phyloP scores from a whole-genome alignment of 2,113 vertebrate genomes.

The Spilogale gracilis region DNA sequence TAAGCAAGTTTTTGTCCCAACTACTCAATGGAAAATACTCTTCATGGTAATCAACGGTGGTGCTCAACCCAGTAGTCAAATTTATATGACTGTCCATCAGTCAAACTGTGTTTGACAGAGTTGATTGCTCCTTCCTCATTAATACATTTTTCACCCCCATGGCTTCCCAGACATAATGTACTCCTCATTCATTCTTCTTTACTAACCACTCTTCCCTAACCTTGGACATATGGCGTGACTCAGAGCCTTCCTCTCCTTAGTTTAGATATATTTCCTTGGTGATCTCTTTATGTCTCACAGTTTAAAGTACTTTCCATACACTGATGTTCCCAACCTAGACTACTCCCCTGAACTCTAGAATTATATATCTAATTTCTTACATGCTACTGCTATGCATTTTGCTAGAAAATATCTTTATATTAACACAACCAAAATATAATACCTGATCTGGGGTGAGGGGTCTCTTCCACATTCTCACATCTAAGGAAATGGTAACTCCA shows the following conservation, averaged over 20 bases:
- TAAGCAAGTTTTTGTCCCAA: not conserved
- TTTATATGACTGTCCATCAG: not conserved
- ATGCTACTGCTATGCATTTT: not conserved
- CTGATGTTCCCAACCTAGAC: not conserved
- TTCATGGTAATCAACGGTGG: not conserved
- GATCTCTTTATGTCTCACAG: not conserved
- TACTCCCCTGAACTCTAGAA: not conserved
- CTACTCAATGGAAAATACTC: not conserved
- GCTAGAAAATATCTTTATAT: not conserved
- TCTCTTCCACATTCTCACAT: not conserved
- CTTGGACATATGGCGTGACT: not conserved
- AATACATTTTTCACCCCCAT: not conserved
- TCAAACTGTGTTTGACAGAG: not conserved
- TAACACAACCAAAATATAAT: not conserved
- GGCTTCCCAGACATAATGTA: not conserved
- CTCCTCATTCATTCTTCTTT: not conserved
- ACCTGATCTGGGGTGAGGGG: not conserved
- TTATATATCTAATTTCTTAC: not conserved
- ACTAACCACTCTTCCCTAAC: not conserved
- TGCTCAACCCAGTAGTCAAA: not conserved
- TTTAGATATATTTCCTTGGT: not conserved
- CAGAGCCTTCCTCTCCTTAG: not conserved
- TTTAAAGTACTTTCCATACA: not conserved
- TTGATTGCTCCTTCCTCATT: not conserved
- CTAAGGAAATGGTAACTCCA: not conserved